These are phyloP conservation scores for Maconellicoccus hirsutus DNA, from an alignment of 1,140 invertebrate species.

Conservation along the genomic window DNA sequence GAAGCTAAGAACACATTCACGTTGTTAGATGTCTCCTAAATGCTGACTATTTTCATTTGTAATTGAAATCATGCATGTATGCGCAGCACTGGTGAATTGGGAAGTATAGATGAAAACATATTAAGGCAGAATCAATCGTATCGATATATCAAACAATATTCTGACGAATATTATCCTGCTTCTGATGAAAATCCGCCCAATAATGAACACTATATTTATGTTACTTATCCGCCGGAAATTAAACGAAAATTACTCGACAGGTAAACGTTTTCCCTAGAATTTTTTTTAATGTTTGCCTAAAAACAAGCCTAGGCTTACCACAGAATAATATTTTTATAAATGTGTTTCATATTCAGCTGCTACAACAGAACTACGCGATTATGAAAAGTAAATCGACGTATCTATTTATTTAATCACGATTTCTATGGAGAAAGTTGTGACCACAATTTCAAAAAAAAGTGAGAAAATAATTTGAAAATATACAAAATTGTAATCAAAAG, in stretches of 20 bases:
- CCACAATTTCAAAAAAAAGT: no score
- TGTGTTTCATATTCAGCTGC: background rate
- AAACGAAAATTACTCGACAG: constrained; percentile 66
- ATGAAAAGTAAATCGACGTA: background rate
- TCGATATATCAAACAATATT: constrained; percentile 39
- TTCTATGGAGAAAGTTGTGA: no score
- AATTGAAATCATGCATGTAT: background rate
- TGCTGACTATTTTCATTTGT: no score
- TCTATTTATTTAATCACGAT: no score
- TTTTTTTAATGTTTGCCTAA: background rate
- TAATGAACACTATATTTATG: constrained; percentile 62
- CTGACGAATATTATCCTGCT: constrained; percentile 37
- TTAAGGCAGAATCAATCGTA: background rate
- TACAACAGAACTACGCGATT: constrained; percentile 11
- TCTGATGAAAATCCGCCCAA: constrained; percentile 29
- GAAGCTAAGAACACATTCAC: no score
- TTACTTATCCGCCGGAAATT: constrained; percentile 70
- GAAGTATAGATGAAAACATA: constrained; percentile 27
- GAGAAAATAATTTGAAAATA: no score
- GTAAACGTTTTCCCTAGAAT: constrained; percentile 38
- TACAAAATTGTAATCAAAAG: no score
- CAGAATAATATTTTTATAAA: background rate
- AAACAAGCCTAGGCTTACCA: background rate
- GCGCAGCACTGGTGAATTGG: constrained; percentile 48
- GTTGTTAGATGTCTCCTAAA: no score